phyloP scores from a whole-genome alignment of 1,140 invertebrate species.

The Micrasema longulum region DNA sequence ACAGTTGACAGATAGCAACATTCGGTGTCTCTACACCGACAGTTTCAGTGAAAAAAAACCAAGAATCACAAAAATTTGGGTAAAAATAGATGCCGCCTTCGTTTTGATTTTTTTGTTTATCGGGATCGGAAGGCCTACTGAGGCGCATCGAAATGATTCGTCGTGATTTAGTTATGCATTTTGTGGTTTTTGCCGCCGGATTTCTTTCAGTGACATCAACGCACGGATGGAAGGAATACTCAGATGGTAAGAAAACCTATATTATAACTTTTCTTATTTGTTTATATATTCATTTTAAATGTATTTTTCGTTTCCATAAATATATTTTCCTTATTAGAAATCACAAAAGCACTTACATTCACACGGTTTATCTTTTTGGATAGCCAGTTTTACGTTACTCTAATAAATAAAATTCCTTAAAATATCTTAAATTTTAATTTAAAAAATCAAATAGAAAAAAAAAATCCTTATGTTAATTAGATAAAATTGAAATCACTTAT shows the following conservation, averaged over 20 bases:
- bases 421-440: too few relatives aligned
- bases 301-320: too few relatives aligned
- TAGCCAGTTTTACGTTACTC: too few relatives aligned
- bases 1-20: slow-evolving; percentile 10
- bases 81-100: neutral
- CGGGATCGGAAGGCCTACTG: neutral
- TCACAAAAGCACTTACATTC: too few relatives aligned
- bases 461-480: too few relatives aligned
- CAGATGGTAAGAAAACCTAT: slow-evolving; percentile 29
- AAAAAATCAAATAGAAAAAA: too few relatives aligned
- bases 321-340: too few relatives aligned
- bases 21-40: slow-evolving; percentile 1
- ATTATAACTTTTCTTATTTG: too few relatives aligned
- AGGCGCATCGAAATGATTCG: slow-evolving; percentile 14
- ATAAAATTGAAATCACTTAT: too few relatives aligned
- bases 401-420: too few relatives aligned
- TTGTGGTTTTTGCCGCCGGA: slow-evolving; percentile 33
- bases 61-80: neutral
- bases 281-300: too few relatives aligned
- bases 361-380: too few relatives aligned
- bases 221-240: slow-evolving; percentile 41
- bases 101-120: neutral
- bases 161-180: slow-evolving; percentile 20
- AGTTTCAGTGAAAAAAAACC: neutral
- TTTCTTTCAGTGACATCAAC: slow-evolving; percentile 48